Base-by-base conservation (phyloP, 2,888 invertebrate species). In the Metellina segmentata region DNA sequence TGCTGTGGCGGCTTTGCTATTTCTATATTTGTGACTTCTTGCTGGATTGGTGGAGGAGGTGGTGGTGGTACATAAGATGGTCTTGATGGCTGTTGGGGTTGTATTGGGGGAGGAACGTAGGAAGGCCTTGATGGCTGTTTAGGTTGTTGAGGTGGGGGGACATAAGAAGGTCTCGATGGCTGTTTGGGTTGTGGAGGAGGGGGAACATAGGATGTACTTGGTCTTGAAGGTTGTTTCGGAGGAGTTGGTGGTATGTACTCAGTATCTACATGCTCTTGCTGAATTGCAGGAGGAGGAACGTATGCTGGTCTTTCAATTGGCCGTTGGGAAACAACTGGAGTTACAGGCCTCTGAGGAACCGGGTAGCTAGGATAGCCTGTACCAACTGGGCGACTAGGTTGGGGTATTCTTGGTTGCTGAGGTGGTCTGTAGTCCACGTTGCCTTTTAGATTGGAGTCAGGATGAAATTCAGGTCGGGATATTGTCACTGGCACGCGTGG, bases 231-330 rank as follows among this genome's bases (percentile, higher is more conserved):
- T 13, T 87, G 77, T 75, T 16, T 79, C n/a, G 91, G 91, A 34
- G 91, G 92, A 7, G 88, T 88, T 75, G 92, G 92, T 16, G 91
- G 88, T 7, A 92, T 74, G 72, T 92, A 92, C 61, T 87, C 91
- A 8, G 86, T 82, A 51, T 92, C 91, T 13, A 92, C 79, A 81
- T 92, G 88, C 70, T 89, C 88, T 78, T 88, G 91, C 69, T 92
- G 91, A n/a, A 92, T 52, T 34, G 89, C 79, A 79, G 53, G 70
- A n/a, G 91, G 91, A 69, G 92, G 89, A 0, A 74, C 69, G 19
- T 92, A 89, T n/a, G 74, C 72, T 19, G 87, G 91, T 83, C 79
- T 83, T 7, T 72, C 49, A 7, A 71, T n/a, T 20, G 89, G 89
- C 19, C 53, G 78, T 77, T 89, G 87, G 19, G 74, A 69, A 48